These are phyloP conservation scores for Carcharodon carcharias DNA, from an alignment of 2,797 vertebrate species.

Conservation along the genomic window DNA sequence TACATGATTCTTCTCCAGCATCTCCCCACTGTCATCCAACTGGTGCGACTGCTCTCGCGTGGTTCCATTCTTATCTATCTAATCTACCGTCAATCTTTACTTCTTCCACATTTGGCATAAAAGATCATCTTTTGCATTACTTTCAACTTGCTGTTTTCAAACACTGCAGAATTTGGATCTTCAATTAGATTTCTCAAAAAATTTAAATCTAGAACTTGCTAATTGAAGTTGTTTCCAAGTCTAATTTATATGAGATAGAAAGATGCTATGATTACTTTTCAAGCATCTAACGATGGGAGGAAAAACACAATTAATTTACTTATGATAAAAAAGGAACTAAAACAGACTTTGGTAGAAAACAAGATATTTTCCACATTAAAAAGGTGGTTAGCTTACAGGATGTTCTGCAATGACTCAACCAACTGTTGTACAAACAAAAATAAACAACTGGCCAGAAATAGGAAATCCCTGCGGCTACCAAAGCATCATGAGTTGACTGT, in stretches of 20 bases:
- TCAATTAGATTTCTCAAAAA: background rate
- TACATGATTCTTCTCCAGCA: no score
- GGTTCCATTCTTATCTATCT: no score
- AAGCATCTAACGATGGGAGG: background rate
- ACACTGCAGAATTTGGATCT: background rate
- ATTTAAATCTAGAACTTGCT: background rate
- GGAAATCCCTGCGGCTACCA: background rate
- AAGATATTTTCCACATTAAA: background rate
- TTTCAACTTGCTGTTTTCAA: background rate
- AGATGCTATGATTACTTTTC: background rate
- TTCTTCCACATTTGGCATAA: background rate
- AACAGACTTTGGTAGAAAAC: background rate
- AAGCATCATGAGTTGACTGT: background rate
- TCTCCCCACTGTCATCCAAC: no score
- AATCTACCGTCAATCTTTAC: background rate
- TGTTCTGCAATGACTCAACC: background rate
- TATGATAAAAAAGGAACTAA: background rate
- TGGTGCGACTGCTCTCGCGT: no score
- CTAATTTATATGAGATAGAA: background rate
- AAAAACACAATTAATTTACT: background rate
- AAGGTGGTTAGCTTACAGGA: background rate
- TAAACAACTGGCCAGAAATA: background rate
- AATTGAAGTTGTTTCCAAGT: background rate
- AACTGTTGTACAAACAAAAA: background rate
- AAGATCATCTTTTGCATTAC: background rate